A percentile compares a stretch with the other conserved stretches of the same genome.
Conservation (phyloP, 1,140 invertebrate species). For the Dendroctonus ponderosae region DNA sequence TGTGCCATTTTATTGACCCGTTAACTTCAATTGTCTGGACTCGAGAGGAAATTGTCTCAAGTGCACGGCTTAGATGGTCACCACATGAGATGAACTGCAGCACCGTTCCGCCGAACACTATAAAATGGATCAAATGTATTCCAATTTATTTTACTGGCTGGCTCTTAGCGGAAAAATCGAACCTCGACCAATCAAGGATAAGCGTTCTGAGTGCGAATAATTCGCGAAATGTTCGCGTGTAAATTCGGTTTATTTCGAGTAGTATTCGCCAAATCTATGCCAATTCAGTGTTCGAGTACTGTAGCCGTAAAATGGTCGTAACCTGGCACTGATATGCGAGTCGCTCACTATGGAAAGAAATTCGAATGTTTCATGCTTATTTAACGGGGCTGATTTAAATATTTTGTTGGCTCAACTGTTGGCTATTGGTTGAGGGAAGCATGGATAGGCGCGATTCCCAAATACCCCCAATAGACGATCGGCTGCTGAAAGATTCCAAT, state of each 20-base stretch:
- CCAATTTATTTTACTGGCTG: constrained; percentile 21
- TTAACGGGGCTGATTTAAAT: no score
- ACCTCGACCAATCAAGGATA: constrained; percentile 5
- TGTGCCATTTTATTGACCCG: constrained; percentile 26
- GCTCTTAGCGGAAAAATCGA: constrained; percentile 6
- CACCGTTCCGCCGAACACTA: constrained; percentile 6
- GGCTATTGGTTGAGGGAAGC: no score
- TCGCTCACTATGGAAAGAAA: no score
- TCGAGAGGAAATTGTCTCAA: constrained; percentile 33
- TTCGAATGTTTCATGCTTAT: no score
- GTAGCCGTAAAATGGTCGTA: no score
- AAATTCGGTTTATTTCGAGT: no score
- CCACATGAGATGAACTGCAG: constrained; percentile 19
- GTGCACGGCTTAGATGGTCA: constrained; percentile 28
- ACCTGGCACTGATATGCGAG: no score
- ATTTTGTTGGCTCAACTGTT: no score
- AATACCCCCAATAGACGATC: constrained; percentile 12
- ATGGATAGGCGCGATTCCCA: constrained; percentile 6
- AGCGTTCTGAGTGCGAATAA: not conserved
- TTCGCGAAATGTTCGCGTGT: no score
- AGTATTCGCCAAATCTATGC: no score
- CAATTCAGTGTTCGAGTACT: no score
- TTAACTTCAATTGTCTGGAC: constrained; percentile 33
- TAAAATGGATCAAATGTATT: constrained; percentile 23
- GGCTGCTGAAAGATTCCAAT: constrained; percentile 19